These are phyloP conservation scores for Apostichopus californicus DNA, from an alignment of 35 echinoderm and acorn worm species.

Conservation along the genomic window DNA sequence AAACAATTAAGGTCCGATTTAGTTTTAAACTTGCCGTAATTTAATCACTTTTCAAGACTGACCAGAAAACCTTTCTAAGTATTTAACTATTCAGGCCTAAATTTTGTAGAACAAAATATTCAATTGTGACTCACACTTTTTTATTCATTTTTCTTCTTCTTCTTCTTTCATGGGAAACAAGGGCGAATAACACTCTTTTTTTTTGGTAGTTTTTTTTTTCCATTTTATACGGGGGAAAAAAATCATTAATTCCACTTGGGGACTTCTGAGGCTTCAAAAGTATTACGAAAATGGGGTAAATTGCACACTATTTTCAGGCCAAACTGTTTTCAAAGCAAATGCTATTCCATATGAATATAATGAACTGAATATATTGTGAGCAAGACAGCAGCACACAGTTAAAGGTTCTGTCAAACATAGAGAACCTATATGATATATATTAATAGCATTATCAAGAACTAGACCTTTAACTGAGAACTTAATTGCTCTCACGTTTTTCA, in stretches of 20 bases:
- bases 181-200: neutral
- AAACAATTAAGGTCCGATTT: constrained; percentile 31
- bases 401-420: too few species aligned
- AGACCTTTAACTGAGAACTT: too few species aligned
- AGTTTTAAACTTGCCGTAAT: neutral
- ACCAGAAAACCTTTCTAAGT: neutral
- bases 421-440: too few species aligned
- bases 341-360: too few species aligned
- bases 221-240: neutral
- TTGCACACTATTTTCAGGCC: too few species aligned
- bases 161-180: too few species aligned
- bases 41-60: neutral
- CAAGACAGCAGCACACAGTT: too few species aligned
- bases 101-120: neutral
- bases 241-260: neutral
- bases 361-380: too few species aligned
- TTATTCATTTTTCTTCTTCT: too few species aligned
- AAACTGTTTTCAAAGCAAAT: too few species aligned
- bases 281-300: neutral
- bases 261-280: neutral
- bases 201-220: neutral
- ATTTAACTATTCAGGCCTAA: neutral
- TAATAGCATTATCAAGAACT: too few species aligned
- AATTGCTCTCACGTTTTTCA: too few species aligned
- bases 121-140: neutral